Conservation (phyloP, 2,888 invertebrate genomes). For the Luffia ferchaultella region DNA sequence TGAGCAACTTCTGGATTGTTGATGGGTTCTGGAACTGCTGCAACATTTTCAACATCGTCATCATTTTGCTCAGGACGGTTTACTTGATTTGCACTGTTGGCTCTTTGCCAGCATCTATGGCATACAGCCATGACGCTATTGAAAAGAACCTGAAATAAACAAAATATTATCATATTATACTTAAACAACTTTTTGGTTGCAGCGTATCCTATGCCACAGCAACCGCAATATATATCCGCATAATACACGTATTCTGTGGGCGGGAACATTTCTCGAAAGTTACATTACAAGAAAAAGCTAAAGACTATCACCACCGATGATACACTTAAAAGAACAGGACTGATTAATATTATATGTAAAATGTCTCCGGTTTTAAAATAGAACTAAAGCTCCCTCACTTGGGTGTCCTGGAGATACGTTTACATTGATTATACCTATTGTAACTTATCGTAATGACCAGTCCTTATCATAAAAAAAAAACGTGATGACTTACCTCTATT, state of each 20-base stretch:
- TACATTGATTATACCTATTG: neutral
- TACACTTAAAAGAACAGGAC: too few species aligned
- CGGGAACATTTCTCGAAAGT: too few species aligned
- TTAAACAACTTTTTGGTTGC: neutral
- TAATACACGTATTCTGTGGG: neutral
- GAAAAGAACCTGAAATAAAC: neutral
- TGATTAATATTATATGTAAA: neutral
- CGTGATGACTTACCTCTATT: neutral
- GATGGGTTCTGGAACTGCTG: neutral
- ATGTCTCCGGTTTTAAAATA: neutral
- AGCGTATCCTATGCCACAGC: neutral
- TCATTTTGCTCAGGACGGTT: neutral
- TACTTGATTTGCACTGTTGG: neutral
- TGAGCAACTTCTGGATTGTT: neutral
- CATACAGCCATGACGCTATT: neutral
- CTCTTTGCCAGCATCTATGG: conserved; percentile 1
- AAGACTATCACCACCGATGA: too few species aligned
- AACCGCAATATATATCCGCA: neutral
- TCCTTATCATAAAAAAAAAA: neutral
- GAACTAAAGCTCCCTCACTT: neutral
- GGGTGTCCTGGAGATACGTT: neutral
- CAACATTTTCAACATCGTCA: neutral
- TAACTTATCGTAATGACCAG: neutral
- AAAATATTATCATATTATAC: neutral
- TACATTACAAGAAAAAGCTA: too few species aligned